A percentile compares a stretch with the other conserved stretches of the same genome.
These are phyloP conservation scores for Pyralis farinalis DNA, from an alignment of 2,888 invertebrate species.

Conservation along the genomic window DNA sequence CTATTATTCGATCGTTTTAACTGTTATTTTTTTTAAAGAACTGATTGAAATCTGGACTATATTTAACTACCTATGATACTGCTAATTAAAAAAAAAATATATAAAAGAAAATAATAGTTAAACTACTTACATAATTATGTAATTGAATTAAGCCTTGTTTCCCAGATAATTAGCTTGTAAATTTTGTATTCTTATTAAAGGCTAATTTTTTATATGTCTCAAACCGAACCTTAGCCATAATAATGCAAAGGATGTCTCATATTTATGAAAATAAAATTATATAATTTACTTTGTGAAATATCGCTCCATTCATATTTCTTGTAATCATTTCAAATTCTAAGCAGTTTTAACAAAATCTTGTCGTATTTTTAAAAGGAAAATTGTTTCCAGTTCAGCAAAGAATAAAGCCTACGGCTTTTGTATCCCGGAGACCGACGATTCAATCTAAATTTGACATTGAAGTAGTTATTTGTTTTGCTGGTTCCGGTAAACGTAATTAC, in stretches of 20 bases:
- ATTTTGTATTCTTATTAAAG: no score
- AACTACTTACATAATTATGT: no score
- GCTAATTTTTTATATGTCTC: no score
- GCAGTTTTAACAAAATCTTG: constrained; percentile 22
- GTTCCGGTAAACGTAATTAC: constrained; percentile 30
- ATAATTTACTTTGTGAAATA: constrained; percentile 16
- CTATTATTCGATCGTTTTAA: no score
- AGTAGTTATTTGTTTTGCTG: constrained; percentile 38
- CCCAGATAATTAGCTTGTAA: no score
- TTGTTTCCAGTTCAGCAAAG: constrained; percentile 46
- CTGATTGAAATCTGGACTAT: no score
- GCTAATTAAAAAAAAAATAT: background rate
- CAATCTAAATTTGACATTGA: constrained; percentile 48
- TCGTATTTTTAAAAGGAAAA: constrained; percentile 40
- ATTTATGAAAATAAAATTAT: constrained; percentile 4
- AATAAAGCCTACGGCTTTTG: constrained; percentile 46
- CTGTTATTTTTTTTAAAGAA: no score
- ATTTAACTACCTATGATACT: no score
- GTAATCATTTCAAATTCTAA: constrained; percentile 29
- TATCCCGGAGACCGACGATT: constrained; percentile 36
- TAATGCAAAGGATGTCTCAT: no score
- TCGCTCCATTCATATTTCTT: constrained; percentile 15
- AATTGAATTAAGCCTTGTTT: no score
- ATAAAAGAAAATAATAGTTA: no score
- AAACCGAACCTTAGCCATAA: no score